These are phyloP conservation scores for Philypnodon macrostomus DNA, from an alignment of 2,797 vertebrate genomes.

Conservation along the genomic window DNA sequence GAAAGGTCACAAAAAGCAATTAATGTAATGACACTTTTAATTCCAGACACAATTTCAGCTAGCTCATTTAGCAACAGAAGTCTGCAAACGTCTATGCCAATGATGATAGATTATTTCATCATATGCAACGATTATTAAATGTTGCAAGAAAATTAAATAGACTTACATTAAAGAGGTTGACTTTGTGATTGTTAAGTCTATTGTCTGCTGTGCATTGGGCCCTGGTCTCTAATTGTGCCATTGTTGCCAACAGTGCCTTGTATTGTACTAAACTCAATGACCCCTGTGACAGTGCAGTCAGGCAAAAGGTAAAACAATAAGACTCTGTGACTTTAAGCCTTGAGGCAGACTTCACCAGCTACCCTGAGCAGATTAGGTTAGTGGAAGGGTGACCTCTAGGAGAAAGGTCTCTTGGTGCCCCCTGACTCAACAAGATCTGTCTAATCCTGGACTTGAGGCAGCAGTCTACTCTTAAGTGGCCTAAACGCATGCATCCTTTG, in stretches of 20 bases:
- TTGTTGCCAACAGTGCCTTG: neutral
- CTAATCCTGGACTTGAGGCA: constrained; percentile 58
- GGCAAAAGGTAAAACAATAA: constrained; percentile 46
- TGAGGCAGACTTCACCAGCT: constrained; percentile 36
- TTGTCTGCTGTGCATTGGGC: neutral
- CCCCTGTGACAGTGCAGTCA: constrained; percentile 2
- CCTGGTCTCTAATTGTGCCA: constrained; percentile 1
- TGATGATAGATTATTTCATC: too few species aligned
- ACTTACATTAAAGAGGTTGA: neutral
- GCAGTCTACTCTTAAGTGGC: constrained; percentile 14
- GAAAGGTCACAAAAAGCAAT: constrained; percentile 22
- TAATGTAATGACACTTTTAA: constrained; percentile 16
- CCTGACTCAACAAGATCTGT: constrained; percentile 46
- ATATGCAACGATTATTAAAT: too few species aligned
- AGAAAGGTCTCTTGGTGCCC: constrained; percentile 44
- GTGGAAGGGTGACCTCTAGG: constrained; percentile 45
- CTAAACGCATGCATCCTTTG: constrained; percentile 10
- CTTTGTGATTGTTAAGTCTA: too few species aligned
- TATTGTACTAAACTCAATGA: neutral
- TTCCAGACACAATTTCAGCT: too few species aligned
- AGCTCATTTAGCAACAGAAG: too few species aligned
- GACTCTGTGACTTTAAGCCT: constrained; percentile 33
- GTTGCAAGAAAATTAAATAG: too few species aligned
- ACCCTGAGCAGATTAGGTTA: constrained; percentile 44
- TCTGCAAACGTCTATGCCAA: too few species aligned